phyloP scores from a whole-genome alignment of 2,113 vertebrate species.

The Peromyscus polionotus region DNA sequence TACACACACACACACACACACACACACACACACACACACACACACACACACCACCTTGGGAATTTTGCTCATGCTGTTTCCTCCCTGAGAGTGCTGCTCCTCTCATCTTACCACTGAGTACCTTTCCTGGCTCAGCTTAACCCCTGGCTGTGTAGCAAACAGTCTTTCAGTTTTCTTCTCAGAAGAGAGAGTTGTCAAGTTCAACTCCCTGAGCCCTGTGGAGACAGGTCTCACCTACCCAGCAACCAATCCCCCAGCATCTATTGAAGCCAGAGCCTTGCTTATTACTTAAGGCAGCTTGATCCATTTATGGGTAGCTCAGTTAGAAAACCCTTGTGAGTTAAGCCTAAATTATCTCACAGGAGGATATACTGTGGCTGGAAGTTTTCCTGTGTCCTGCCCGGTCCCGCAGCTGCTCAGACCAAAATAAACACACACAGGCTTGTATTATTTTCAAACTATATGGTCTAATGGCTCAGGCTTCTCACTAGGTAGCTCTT shows the following conservation, averaged over 20 bases:
- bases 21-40: background rate
- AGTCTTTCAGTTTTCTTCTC: background rate
- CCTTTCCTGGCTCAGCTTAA: background rate
- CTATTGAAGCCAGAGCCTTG: background rate
- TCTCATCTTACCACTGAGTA: background rate
- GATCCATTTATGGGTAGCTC: background rate
- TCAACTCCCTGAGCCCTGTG: background rate
- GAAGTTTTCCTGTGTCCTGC: too few relatives aligned
- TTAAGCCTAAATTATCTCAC: background rate
- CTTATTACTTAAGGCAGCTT: background rate
- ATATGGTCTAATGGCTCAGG: too few relatives aligned
- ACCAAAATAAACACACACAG: too few relatives aligned
- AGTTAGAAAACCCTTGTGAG: slow-evolving; percentile 27
- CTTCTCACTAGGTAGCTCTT: too few relatives aligned
- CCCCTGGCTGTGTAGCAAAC: background rate
- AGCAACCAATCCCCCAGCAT: background rate
- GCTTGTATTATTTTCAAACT: too few relatives aligned
- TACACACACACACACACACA: background rate
- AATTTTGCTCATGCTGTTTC: background rate
- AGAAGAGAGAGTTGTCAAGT: background rate
- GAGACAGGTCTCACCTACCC: background rate
- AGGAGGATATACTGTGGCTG: too few relatives aligned
- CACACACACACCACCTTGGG: background rate
- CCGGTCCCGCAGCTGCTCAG: too few relatives aligned
- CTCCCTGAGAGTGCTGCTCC: background rate